phyloP scores from a whole-genome alignment of 2,113 vertebrate species.

The Tretioscincus oriximinensis region DNA sequence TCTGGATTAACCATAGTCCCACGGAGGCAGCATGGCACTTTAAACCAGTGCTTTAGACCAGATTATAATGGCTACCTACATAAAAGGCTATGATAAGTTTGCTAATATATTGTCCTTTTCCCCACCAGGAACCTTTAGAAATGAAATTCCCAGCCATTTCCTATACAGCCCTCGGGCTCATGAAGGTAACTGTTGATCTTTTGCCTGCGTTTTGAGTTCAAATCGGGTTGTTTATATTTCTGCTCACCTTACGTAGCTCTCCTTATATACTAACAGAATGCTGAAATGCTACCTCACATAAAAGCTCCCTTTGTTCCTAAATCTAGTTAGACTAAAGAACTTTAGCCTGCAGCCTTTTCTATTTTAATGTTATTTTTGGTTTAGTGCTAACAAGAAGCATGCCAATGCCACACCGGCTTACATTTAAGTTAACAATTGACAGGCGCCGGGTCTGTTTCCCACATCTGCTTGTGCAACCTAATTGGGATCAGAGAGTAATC shows the following conservation, averaged over 20 bases:
- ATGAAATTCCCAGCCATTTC: slow-evolving; percentile 86
- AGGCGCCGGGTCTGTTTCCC: not conserved
- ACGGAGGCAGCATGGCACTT: too few relatives aligned
- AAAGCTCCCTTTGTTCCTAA: not conserved
- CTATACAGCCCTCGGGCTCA: slow-evolving; percentile 80
- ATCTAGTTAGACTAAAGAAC: not conserved
- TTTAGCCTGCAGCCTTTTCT: not conserved
- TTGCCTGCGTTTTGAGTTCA: too few relatives aligned
- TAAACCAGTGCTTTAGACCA: too few relatives aligned
- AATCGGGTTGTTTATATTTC: too few relatives aligned
- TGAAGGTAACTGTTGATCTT: slow-evolving; percentile 82
- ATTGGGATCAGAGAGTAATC: not conserved
- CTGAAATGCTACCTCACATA: too few relatives aligned
- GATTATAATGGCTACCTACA: too few relatives aligned
- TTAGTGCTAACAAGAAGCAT: not conserved
- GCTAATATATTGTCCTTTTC: not conserved
- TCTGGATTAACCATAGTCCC: too few relatives aligned
- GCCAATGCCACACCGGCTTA: not conserved
- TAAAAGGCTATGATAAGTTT: too few relatives aligned
- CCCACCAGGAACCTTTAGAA: slow-evolving; percentile 85
- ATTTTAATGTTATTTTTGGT: not conserved
- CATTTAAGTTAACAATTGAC: not conserved
- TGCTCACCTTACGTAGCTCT: too few relatives aligned
- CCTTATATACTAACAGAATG: too few relatives aligned
- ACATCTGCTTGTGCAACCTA: not conserved